phyloP scores from a whole-genome alignment of 2,797 vertebrate species.

The Brotogeris chrysoptera region DNA sequence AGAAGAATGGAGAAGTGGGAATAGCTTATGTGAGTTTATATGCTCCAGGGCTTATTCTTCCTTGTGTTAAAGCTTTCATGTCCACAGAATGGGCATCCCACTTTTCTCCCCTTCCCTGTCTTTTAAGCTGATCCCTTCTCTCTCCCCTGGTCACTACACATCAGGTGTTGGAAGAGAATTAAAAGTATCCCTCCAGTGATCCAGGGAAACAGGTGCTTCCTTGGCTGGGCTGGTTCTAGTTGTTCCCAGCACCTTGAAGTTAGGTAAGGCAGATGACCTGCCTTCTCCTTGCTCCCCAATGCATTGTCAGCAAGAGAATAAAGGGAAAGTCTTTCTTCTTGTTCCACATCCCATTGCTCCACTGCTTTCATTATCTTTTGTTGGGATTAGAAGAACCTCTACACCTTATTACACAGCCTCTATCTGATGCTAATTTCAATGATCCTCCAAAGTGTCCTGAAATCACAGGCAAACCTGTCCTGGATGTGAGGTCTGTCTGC shows the following conservation, averaged over 20 bases:
- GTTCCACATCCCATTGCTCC: neutral
- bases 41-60: neutral
- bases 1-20: slow-evolving; percentile 12
- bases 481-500: neutral
- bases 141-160: neutral
- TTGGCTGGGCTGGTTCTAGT: neutral
- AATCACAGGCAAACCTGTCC: neutral
- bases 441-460: neutral
- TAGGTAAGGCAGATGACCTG: neutral
- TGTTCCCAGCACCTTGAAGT: neutral
- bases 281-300: neutral
- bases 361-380: neutral
- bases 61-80: neutral
- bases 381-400: neutral
- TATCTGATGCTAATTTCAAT: neutral
- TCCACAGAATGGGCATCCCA: neutral
- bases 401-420: neutral
- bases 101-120: neutral
- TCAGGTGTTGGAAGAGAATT: neutral
- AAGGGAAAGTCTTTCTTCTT: neutral
- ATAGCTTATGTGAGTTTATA: neutral
- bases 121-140: neutral
- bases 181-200: neutral
- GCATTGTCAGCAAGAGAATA: accelerated
- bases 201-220: neutral